phyloP scores from a whole-genome alignment of 2,113 vertebrate species.

The Puffinus mauretanicus region DNA sequence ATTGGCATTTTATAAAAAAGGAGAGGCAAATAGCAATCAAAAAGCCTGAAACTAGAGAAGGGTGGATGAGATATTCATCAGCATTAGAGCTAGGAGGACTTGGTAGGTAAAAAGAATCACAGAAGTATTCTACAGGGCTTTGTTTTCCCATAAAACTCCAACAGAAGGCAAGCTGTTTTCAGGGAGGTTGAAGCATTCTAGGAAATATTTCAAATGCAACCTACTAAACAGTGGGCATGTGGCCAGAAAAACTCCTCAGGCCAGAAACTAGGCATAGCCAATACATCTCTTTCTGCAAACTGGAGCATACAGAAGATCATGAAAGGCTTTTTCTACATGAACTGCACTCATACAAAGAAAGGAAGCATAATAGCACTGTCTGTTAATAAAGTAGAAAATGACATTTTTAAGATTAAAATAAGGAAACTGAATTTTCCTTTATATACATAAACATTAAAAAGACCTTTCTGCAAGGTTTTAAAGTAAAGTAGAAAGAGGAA shows the following conservation, averaged over 20 bases:
- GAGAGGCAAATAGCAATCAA: neutral
- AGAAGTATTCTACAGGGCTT: neutral
- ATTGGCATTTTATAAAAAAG: neutral
- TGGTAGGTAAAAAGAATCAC: neutral
- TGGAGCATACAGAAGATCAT: neutral
- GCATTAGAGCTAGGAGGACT: neutral
- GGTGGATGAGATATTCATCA: neutral
- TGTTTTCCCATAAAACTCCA: neutral
- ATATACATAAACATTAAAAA: neutral
- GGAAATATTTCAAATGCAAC: conserved; percentile 4
- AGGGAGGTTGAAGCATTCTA: neutral
- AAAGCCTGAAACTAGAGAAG: neutral
- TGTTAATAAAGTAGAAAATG: neutral
- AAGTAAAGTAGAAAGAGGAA: neutral
- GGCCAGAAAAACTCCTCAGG: conserved; percentile 12
- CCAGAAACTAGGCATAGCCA: neutral
- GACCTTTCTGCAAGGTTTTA: neutral
- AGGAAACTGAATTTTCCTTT: neutral
- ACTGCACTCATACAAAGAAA: neutral
- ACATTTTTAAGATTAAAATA: neutral
- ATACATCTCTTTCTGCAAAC: neutral
- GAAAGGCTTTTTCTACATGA: neutral
- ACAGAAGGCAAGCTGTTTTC: neutral
- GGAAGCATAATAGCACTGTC: neutral
- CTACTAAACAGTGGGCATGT: neutral